phyloP scores from a whole-genome alignment of 2,888 invertebrate species.

The Drosophila neonasuta region DNA sequence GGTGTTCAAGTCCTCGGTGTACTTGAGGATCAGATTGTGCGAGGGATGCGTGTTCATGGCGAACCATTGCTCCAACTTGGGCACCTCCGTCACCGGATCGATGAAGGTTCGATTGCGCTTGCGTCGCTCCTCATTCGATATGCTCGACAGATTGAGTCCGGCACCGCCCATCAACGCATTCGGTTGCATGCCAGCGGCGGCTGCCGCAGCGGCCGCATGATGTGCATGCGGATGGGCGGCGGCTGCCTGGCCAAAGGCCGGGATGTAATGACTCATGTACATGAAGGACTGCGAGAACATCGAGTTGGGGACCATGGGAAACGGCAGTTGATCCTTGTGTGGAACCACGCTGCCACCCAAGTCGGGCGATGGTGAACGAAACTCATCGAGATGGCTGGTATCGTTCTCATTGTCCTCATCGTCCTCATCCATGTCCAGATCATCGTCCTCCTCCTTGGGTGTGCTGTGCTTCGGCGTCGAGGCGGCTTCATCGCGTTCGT shows the following conservation, averaged over 20 bases:
- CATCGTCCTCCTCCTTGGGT: conserved; percentile 80
- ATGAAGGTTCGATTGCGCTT: conserved; percentile 99
- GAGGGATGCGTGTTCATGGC: conserved; percentile 99
- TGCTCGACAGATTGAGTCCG: conserved; percentile 85
- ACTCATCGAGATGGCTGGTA: conserved; percentile 81
- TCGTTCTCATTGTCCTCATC: conserved; percentile 82
- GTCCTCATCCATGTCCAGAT: conserved; percentile 81
- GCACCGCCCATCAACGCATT: conserved; percentile 82
- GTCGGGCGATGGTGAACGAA: conserved; percentile 81
- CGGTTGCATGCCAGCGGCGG: conserved; percentile 81
- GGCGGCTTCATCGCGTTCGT: conserved; percentile 45
- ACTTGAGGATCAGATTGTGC: conserved; percentile 98
- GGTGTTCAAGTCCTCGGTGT: conserved; percentile 97
- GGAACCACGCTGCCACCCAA: conserved; percentile 71
- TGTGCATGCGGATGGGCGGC: conserved; percentile 80
- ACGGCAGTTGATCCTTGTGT: conserved; percentile 85
- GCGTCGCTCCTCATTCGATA: conserved; percentile 92
- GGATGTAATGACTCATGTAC: conserved; percentile 95
- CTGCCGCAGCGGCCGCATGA: conserved; percentile 82
- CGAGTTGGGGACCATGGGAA: conserved; percentile 92
- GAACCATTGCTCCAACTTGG: conserved; percentile 97
- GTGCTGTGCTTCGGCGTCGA: conserved; percentile 72
- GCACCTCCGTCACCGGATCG: conserved; percentile 99
- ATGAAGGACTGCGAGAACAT: conserved; percentile 95
- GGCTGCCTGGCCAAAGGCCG: conserved; percentile 84